Evolutionary conservation across 1,140 invertebrate species (phyloP).

Genomic region (Microplitis demolitor): DNA sequence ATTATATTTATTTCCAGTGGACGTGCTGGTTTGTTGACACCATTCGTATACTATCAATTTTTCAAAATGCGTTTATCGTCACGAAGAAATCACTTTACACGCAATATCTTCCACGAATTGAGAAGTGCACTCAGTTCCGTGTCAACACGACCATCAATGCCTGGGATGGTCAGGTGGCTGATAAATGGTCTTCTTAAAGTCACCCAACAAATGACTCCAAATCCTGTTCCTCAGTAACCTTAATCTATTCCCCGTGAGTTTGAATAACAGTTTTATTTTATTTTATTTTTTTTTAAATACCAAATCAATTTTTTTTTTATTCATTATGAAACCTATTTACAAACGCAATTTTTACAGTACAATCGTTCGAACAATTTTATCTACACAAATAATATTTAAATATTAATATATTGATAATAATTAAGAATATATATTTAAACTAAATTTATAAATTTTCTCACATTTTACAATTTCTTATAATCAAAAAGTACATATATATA

Average conservation of each 20-base stretch:
- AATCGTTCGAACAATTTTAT: not conserved
- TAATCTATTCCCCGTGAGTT: not conserved
- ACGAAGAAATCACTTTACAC: slow-evolving; percentile 92
- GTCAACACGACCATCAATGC: slow-evolving; percentile 44
- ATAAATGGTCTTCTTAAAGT: slow-evolving; percentile 47
- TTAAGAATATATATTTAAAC: too few relatives aligned
- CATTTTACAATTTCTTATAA: too few relatives aligned
- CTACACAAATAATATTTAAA: not conserved
- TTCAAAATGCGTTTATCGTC: slow-evolving; percentile 86
- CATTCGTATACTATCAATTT: slow-evolving; percentile 96
- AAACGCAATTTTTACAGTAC: not conserved
- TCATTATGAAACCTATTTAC: too few relatives aligned
- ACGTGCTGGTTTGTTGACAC: slow-evolving; percentile 81
- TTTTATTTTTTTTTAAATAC: too few relatives aligned
- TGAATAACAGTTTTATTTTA: not conserved
- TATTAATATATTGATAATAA: too few relatives aligned
- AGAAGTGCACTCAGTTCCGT: slow-evolving; percentile 41
- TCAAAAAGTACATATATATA: too few relatives aligned
- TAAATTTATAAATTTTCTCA: too few relatives aligned
- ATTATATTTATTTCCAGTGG: slow-evolving; percentile 66
- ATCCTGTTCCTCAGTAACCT: slow-evolving; percentile 44
- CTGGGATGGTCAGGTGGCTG: slow-evolving; percentile 45
- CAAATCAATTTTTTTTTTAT: not conserved
- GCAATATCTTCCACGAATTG: slow-evolving; percentile 82
- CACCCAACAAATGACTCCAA: slow-evolving; percentile 48